These are phyloP conservation scores for Smittia sp. DNA, from an alignment of 2,888 invertebrate genomes.

Conservation along the genomic window DNA sequence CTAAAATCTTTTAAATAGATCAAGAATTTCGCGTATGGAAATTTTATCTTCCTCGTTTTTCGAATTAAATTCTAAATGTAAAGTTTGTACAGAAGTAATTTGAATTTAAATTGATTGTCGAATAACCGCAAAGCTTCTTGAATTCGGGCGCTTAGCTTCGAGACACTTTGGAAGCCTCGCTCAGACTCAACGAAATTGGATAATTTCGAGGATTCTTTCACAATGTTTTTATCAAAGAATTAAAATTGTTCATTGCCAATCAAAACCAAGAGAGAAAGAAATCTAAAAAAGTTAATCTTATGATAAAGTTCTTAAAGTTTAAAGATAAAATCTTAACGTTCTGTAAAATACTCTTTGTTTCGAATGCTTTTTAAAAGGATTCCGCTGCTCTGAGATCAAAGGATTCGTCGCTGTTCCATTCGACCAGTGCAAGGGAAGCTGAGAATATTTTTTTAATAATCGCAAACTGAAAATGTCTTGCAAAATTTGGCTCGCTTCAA, in stretches of 20 bases:
- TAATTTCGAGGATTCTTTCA: not conserved
- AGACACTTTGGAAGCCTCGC: not conserved
- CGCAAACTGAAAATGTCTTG: too few species aligned
- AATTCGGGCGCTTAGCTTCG: not conserved
- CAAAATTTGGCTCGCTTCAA: too few species aligned
- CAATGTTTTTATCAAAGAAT: constrained; percentile 1
- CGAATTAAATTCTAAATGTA: constrained; percentile 24
- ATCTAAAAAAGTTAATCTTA: not conserved
- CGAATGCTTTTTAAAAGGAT: too few species aligned
- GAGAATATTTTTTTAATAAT: too few species aligned
- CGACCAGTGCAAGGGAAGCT: too few species aligned
- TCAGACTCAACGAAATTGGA: too few species aligned
- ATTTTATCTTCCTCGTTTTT: constrained; percentile 14
- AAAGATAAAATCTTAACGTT: too few species aligned
- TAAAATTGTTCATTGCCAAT: constrained; percentile 34
- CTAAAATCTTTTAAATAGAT: not conserved
- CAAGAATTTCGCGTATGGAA: constrained; percentile 7
- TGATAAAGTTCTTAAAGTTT: constrained; percentile 10
- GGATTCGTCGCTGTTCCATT: too few species aligned
- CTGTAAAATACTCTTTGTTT: too few species aligned
- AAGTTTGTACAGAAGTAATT: constrained; percentile 15
- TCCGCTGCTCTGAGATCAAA: too few species aligned
- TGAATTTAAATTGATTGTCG: not conserved
- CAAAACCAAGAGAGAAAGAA: not conserved
- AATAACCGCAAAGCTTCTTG: not conserved